These are phyloP conservation scores for Electrona antarctica DNA, from an alignment of 2,113 vertebrate species.

Conservation along the genomic window DNA sequence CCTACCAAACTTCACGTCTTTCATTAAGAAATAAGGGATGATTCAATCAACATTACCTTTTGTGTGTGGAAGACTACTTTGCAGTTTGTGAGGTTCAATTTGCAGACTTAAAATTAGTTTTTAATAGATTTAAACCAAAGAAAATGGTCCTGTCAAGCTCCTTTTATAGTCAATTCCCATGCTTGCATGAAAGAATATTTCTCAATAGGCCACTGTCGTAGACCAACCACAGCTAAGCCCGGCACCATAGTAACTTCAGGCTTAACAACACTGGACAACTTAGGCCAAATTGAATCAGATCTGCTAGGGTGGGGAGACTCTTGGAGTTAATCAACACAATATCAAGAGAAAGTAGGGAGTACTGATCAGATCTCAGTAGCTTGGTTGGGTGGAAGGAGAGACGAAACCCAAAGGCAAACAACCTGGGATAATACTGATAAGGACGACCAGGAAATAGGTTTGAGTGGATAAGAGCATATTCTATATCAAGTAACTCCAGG, in stretches of 20 bases:
- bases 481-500: not conserved
- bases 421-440: no score
- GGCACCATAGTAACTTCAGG: not conserved
- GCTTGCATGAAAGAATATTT: constrained; percentile 29
- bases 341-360: constrained; percentile 21
- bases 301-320: constrained; percentile 45
- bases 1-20: constrained; percentile 50
- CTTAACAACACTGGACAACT: constrained; percentile 4
- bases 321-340: constrained; percentile 28
- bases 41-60: constrained; percentile 51
- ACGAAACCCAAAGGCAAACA: not conserved
- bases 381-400: not conserved
- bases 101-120: not conserved
- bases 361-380: constrained; percentile 34
- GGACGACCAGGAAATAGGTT: not conserved
- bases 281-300: constrained; percentile 53
- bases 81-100: not conserved
- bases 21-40: constrained; percentile 57
- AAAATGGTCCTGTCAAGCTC: not conserved
- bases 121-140: not conserved
- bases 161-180: not conserved
- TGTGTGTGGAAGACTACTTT: not conserved
- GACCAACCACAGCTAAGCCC: not conserved
- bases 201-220: constrained; percentile 7
- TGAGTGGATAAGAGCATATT: not conserved